phyloP scores from a whole-genome alignment of 2,888 invertebrate genomes.

The Agrotis clavis region DNA sequence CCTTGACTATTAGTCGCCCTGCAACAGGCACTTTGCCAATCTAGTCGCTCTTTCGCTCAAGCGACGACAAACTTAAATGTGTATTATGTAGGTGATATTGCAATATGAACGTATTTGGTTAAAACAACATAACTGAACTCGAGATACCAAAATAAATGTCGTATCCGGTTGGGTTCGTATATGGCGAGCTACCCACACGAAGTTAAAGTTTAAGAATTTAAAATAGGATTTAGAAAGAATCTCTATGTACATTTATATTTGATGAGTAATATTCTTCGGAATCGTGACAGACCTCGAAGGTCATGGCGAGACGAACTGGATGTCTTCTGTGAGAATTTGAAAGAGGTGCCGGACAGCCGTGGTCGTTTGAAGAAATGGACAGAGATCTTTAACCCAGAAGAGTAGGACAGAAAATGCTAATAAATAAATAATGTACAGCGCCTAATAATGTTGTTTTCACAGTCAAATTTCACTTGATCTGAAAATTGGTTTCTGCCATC shows the following conservation, averaged over 20 bases:
- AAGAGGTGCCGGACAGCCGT: no score
- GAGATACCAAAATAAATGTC: background rate
- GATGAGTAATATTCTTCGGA: no score
- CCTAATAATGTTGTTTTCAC: no score
- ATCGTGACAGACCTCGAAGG: no score
- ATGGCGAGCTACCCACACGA: background rate
- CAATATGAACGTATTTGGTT: background rate
- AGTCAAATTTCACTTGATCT: no score
- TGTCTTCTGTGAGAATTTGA: no score
- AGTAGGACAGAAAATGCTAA: no score
- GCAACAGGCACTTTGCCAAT: slow-evolving; percentile 30
- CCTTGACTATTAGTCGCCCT: slow-evolving; percentile 30
- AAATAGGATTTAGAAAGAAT: background rate
- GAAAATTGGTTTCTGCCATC: no score
- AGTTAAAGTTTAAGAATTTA: background rate
- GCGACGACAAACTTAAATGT: background rate
- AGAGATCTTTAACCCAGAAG: no score
- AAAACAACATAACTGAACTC: background rate
- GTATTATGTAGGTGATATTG: background rate
- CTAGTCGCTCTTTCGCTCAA: slow-evolving; percentile 35
- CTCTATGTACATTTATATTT: background rate
- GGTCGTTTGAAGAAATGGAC: no score
- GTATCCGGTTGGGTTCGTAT: background rate
- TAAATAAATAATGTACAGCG: no score
- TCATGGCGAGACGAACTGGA: no score